These are phyloP conservation scores for Drosophila leonis DNA, from an alignment of 2,888 invertebrate species.

Conservation along the genomic window DNA sequence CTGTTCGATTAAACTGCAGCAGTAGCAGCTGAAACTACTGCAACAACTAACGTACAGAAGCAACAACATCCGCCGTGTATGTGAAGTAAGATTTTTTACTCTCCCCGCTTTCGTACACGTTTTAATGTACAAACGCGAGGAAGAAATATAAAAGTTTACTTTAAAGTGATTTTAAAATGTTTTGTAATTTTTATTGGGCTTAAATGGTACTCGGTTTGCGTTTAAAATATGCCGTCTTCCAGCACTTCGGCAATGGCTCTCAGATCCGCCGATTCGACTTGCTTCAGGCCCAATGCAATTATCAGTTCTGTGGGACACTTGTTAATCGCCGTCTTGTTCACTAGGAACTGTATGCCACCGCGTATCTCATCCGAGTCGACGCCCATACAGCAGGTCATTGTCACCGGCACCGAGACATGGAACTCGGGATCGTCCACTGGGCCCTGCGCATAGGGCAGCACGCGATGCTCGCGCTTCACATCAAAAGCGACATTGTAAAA, in stretches of 20 bases:
- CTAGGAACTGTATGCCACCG: constrained; percentile 82
- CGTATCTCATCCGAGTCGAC: constrained; percentile 80
- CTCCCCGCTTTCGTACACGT: constrained; percentile 81
- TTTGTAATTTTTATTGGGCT: constrained; percentile 23
- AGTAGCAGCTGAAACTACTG: constrained; percentile 6
- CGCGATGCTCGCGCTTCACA: constrained; percentile 62
- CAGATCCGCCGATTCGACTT: constrained; percentile 70
- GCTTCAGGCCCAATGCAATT: constrained; percentile 79
- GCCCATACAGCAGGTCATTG: constrained; percentile 80
- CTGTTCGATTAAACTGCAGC: constrained; percentile 84
- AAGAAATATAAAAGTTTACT: constrained; percentile 77
- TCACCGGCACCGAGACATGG: constrained; percentile 77
- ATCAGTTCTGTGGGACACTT: constrained; percentile 78
- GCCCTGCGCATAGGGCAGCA: constrained; percentile 46
- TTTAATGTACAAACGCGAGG: constrained; percentile 84
- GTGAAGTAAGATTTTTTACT: constrained; percentile 57
- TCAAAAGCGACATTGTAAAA: constrained; percentile 82
- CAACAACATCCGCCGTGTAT: constrained; percentile 50
- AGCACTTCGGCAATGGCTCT: constrained; percentile 73
- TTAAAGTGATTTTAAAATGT: constrained; percentile 25
- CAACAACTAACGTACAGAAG: constrained; percentile 33
- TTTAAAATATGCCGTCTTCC: constrained; percentile 53
- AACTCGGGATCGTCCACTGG: constrained; percentile 67
- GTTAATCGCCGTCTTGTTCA: constrained; percentile 79
- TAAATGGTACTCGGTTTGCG: neutral